Conservation (phyloP, 2,113 vertebrate genomes). For the Podilymbus podiceps region DNA sequence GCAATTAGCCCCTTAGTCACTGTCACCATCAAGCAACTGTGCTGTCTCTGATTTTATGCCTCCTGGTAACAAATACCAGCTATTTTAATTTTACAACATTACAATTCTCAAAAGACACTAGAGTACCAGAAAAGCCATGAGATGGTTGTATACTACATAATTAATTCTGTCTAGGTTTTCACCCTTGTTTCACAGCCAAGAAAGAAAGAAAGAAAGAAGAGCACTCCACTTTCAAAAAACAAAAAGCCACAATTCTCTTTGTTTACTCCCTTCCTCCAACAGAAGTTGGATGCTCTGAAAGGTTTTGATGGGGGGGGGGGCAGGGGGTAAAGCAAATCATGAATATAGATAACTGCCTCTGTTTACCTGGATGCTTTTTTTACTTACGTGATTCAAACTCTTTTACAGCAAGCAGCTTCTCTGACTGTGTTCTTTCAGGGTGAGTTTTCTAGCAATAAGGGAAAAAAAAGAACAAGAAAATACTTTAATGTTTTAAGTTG, state of each 20-base stretch:
- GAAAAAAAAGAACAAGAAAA: not conserved
- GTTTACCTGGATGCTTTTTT: constrained; percentile 5
- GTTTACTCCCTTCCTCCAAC: not conserved
- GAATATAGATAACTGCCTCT: not conserved
- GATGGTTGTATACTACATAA: not conserved
- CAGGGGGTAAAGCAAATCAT: not conserved
- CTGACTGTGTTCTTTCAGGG: constrained; percentile 82
- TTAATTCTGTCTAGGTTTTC: not conserved
- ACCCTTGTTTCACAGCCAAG: not conserved
- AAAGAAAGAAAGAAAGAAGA: not conserved
- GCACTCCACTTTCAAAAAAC: not conserved
- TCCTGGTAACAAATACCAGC: constrained; percentile 56
- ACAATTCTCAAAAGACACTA: constrained; percentile 48
- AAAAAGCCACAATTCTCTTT: not conserved
- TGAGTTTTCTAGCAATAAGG: constrained; percentile 79
- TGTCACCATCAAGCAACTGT: constrained; percentile 50
- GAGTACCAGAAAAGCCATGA: not conserved
- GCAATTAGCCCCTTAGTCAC: constrained; percentile 68
- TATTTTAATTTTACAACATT: constrained; percentile 59
- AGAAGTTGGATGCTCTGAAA: not conserved
- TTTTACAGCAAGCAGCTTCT: constrained; percentile 82
- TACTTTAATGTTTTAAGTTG: not conserved
- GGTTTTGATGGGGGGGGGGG: not conserved
- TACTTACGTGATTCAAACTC: constrained; percentile 94
- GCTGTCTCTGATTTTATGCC: constrained; percentile 51